Evolutionary conservation across 2,113 vertebrate species (phyloP).

Genomic region (Erythrolamprus reginae): DNA sequence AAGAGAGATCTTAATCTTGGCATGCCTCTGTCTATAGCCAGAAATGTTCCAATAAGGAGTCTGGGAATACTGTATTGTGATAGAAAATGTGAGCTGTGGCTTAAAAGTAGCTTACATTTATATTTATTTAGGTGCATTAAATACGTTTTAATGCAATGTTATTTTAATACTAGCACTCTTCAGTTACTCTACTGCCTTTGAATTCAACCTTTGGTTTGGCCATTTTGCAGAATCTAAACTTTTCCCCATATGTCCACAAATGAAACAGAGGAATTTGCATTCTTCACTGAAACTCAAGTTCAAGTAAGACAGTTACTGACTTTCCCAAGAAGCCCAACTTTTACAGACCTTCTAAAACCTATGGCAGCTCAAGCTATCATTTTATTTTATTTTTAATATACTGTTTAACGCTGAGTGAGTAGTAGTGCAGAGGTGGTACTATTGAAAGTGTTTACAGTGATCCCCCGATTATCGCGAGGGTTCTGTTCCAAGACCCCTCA

Average conservation of each 20-base stretch:
- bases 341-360: background rate
- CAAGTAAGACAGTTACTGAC: background rate
- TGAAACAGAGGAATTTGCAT: background rate
- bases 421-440: background rate
- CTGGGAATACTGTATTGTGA: background rate
- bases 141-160: background rate
- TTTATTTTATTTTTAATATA: background rate
- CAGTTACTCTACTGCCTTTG: background rate
- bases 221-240: background rate
- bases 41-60: background rate
- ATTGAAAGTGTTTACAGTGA: background rate
- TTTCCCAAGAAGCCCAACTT: background rate
- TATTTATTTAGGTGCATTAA: background rate
- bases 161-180: background rate
- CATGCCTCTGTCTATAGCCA: background rate
- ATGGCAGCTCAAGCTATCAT: background rate
- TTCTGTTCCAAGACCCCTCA: no score
- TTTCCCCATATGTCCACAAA: background rate
- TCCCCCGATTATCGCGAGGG: no score
- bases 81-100: background rate
- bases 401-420: background rate
- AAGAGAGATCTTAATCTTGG: background rate
- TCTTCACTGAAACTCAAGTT: background rate
- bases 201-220: background rate
- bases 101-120: background rate